These are phyloP conservation scores for Limnodromus scolopaceus DNA, from an alignment of 2,797 vertebrate species.

Conservation along the genomic window DNA sequence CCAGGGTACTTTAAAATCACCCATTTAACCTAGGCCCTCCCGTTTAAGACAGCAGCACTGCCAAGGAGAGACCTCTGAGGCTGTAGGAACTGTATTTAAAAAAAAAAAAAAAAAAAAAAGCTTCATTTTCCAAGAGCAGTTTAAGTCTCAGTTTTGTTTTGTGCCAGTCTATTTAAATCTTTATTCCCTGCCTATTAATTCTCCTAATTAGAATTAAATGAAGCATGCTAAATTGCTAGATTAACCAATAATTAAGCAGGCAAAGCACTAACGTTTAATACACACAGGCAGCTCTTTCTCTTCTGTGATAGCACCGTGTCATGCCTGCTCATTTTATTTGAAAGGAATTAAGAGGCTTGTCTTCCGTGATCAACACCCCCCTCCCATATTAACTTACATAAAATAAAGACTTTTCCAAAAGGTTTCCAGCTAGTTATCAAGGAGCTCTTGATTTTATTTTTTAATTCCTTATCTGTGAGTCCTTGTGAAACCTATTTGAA, in stretches of 20 bases:
- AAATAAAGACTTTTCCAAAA: constrained; percentile 60
- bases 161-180: constrained; percentile 79
- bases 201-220: constrained; percentile 90
- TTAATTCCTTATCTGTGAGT: constrained; percentile 60
- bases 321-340: constrained; percentile 73
- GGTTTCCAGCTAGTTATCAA: constrained; percentile 54
- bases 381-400: constrained; percentile 43
- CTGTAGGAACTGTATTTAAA: not conserved
- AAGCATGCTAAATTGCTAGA: constrained; percentile 87
- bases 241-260: constrained; percentile 89
- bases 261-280: constrained; percentile 77
- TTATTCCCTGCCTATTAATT: constrained; percentile 87
- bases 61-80: not conserved
- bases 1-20: not conserved
- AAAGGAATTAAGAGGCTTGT: constrained; percentile 74
- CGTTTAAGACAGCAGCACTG: not conserved
- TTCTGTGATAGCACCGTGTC: constrained; percentile 68
- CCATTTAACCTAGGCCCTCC: not conserved
- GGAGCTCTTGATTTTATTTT: constrained; percentile 45
- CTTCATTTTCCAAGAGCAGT: constrained; percentile 36
- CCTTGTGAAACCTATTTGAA: constrained; percentile 59
- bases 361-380: constrained; percentile 58
- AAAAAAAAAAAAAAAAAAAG: not conserved
- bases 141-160: constrained; percentile 75
- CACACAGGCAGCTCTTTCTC: constrained; percentile 71